phyloP scores from a whole-genome alignment of 2,113 vertebrate genomes.

The Noctilio leporinus region DNA sequence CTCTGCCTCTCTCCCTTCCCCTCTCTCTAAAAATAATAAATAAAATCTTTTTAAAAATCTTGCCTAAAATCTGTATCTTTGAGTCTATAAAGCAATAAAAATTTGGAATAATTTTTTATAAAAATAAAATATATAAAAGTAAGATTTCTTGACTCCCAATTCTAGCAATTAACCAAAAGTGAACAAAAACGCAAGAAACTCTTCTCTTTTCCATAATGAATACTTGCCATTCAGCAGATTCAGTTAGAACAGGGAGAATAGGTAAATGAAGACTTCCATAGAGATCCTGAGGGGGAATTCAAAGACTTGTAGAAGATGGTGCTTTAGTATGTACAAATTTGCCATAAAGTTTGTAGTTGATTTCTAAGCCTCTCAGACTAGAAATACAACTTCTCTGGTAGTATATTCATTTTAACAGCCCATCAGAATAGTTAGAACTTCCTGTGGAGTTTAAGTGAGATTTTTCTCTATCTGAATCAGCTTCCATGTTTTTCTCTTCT shows the following conservation, averaged over 20 bases:
- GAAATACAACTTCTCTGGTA: neutral
- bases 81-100: neutral
- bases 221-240: neutral
- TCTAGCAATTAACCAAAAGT: conserved; percentile 19
- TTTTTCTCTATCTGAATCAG: neutral
- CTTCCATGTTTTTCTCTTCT: neutral
- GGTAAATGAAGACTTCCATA: neutral
- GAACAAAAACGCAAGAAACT: neutral
- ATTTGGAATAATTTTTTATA: neutral
- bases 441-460: neutral
- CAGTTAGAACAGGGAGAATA: neutral
- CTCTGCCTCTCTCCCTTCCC: no score
- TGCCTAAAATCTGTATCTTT: conserved; percentile 23
- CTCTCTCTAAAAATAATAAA: no score
- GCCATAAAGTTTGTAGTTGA: neutral
- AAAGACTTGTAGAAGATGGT: neutral
- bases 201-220: neutral
- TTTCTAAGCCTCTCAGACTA: neutral
- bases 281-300: neutral
- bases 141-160: neutral
- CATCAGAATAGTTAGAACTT: neutral
- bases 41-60: no score
- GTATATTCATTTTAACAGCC: neutral
- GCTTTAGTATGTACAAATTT: neutral
- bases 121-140: neutral